Base-by-base conservation (phyloP, 2,888 invertebrate genomes). In the Latheticus oryzae region DNA sequence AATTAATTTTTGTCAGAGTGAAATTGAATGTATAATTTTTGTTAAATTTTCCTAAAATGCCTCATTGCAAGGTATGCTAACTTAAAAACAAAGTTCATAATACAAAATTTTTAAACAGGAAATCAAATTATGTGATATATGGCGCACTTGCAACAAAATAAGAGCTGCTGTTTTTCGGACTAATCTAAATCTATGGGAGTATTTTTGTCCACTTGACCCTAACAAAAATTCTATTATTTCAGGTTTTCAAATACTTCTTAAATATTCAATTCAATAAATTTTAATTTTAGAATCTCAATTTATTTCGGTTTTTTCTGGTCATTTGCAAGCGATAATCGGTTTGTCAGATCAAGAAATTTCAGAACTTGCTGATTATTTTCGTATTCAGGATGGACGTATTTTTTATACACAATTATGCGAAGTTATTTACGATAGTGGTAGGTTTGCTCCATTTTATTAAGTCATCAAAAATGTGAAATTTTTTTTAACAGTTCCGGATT, bases 131-230 rank as follows among this genome's bases (percentile, higher is more conserved):
- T 83, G 85, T 35, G 87, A 89, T 76, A 85, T 90, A 48, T 90
- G 91, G 90, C 84, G 88, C 72, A 87, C 87, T 13, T 90, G 89
- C 79, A 89, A 90, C 78, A 91, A 91, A 82, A 89, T 91, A 74
- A 86, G 90, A 61, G 86, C 88, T 8, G 87, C 89, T 1, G 84
- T 87, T 53, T 89, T 88, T 78, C 85, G 89, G 61, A 84, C 87
- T 65, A 87, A 87, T 7, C 82, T 90, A 64, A 86, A 87, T 79
- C 80, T 91, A 32, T 87, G 87, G 83, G 84, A 86, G 66, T 88
- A 87, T 79, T 88, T 88, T 75, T 80, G 82, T 24, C 84, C 85
- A 5, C 80, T 88, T 40, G 91, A 91, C 80, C 86, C 87, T 0
- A 81, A 85, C 48, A 83, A 83, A 47, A 86, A 84, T 75, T 85